Evolutionary conservation across 2,797 vertebrate species (phyloP), one percentile per base, ranked within the genome.

Genomic region (Antrozous pallidus): DNA sequence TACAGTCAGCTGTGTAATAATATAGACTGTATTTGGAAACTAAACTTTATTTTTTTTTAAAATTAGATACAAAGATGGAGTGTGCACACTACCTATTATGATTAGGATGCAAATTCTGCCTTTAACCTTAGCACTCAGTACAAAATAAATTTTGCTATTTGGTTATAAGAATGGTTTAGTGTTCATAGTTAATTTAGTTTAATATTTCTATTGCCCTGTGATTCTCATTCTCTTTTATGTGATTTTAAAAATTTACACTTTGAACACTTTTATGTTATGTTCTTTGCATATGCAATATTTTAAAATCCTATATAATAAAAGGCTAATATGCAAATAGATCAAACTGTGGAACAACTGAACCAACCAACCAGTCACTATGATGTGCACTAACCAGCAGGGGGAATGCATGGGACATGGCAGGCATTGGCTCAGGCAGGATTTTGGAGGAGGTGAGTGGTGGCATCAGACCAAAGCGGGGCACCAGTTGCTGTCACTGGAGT

Each of bases 51-150:
- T 38, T 42, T 94, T 16, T 61, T 18, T 85, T 79, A 70, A 67
- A 86, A 40, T 40, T 91, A 33, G 26, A 74, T 16, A 26, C 38
- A 85, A 38, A 58, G 38, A 45, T 73, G n/a, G 36, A 85, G 13
- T 33, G 0, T 61, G 31, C 14, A 2, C 36, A 31, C 71, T 11
- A 51, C 13, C 20, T 16, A 22, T 82, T 61, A 31, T 88, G 28
- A 65, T 2, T 73, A 4, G 1, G 51, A 47, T 78, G 5, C 2
- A 90, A 61, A 82, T 86, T 80, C 4, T 56, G 5, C 58, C 58
- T 61, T 61, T 61, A 94, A 77, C 4, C 36, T 93, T 61, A 89
- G 63, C 18, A 33, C 28, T 87, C 36, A 54, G 24, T 20, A 42
- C 4, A 75, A 8, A 87, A 49, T 92, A 83, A 13, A 74, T 20